Evolutionary conservation across 2,797 vertebrate species (phyloP), one percentile per base, ranked within the genome.

Genomic region (Triplophysa bombifrons): DNA sequence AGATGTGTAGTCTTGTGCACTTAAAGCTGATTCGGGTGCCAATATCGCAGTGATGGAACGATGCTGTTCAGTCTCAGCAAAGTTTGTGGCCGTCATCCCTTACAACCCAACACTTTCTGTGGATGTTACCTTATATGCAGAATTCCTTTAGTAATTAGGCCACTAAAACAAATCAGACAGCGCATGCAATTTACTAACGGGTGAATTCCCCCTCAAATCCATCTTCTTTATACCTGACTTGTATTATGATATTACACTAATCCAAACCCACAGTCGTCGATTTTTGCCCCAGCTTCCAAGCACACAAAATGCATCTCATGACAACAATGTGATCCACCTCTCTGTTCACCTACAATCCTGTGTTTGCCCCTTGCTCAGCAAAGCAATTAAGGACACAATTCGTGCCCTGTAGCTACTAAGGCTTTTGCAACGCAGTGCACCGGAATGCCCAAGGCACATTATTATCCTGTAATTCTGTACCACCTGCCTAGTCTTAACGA

Each of bases 401-500:
- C 82, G 87, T 85, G 87, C 82, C 74, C 82, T 82, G 83, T 84
- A 86, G 89, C 87, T 56, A 85, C 76, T 79, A 88, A 84, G 85
- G 88, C 87, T 84, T 65, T 85, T 88, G 88, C 89, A 86, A 84
- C 61, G 76, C 58, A 78, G 87, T 89, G 90, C 82, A 89, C 86
- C 86, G 50, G 69, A 91, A 91, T 90, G 91, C 92, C 92, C 91
- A 92, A 89, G 92, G 90, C 92, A 83, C 90, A 88, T 91, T 92
- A 94, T 94, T 93, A 93, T 93, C 90, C 89, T 86, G 89, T 91
- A 92, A 93, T 93, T 93, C 88, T 84, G 89, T 87, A 89, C 91
- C 91, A 93, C 93, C 93, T 94, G 91, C 90, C 90, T 93, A 76
- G 88, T 88, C 86, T 87, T 94, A 93, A 94, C 89, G 90, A 93